Percentiles rank a stretch among this genome's conserved stretches.
These are phyloP conservation scores for Parotia lawesii DNA, from an alignment of 2,113 vertebrate species.

Conservation along the genomic window DNA sequence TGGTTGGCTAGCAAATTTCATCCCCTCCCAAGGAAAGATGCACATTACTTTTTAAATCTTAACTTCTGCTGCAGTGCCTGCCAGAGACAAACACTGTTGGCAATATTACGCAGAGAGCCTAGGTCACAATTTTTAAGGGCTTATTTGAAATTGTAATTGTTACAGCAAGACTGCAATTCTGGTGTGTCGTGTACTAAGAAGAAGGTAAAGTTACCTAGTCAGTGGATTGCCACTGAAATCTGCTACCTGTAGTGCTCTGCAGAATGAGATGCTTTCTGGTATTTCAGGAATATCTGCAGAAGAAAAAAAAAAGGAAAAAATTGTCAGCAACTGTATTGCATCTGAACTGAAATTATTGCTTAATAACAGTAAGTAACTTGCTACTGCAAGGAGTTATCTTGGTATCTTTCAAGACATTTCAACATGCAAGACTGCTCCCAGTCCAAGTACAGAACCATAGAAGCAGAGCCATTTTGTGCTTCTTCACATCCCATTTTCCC, in stretches of 20 bases:
- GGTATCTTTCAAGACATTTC: background rate
- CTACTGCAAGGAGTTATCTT: background rate
- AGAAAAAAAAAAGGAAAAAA: background rate
- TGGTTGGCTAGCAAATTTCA: background rate
- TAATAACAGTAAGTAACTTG: background rate
- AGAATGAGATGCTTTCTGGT: conserved; percentile 96
- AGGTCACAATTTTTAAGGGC: background rate
- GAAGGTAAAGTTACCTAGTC: conserved; percentile 81
- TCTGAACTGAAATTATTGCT: background rate
- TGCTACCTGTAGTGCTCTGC: conserved; percentile 93
- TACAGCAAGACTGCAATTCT: background rate
- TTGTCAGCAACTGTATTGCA: background rate
- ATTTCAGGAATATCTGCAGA: conserved; percentile 93
- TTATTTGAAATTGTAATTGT: conserved; percentile 18
- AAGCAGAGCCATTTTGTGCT: background rate
- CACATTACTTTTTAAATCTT: background rate
- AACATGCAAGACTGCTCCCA: background rate
- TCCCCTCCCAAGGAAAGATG: background rate
- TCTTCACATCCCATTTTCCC: background rate
- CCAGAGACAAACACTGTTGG: background rate
- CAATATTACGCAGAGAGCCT: background rate
- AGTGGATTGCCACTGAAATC: conserved; percentile 98
- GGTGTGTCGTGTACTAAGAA: background rate
- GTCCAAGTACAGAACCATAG: background rate
- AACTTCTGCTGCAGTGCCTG: background rate